Base-by-base conservation (phyloP, 2,888 invertebrate species). In the Drosophila stalkeri region DNA sequence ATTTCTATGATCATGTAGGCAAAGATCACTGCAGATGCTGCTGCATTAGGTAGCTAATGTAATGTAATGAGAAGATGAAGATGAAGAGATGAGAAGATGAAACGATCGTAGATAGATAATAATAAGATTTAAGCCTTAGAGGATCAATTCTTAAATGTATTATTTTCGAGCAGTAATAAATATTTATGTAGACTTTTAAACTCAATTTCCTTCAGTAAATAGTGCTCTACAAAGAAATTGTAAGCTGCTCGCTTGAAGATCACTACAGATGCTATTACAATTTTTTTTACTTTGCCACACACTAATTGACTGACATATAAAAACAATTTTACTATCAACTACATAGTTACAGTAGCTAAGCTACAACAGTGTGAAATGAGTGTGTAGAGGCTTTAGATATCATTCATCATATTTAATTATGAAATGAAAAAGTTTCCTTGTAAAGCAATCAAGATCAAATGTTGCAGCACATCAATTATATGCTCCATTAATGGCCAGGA, bases 381-480 rank as follows among this genome's bases (percentile, higher is more conserved):
- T 18, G 31, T 12, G 51, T 49, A 9, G n/a, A 5, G 49, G 31
- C 47, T 11, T 47, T n/a, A 47, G 27, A 16, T 23, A 9, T 18
- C 51, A 35, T 51, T 51, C 51, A 51, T 51, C 51, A 51, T 51
- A 51, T 51, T 51, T 51, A 51, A 51, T 51, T 51, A 51, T 51
- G 51, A 35, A 35, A 14, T 18, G 49, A 35, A 35, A 8, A 20
- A 51, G 51, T 33, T 33, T 33, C 18, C 51, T 23, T 9, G 39
- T n/a, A 27, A 23, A 18, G 41, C 55, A 55, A 56, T 56, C 56
- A 56, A 43, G 41, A 18, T 56, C 31, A 31, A 31, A 31, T 8
- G 31, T 8, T 8, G 55, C 55, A 41, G n/a, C 27, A 31, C 56
- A 56, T 56, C 31, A 43, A 56, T 56, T 56, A 43, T 56, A 27